phyloP scores from a whole-genome alignment of 2,113 vertebrate genomes.

The Cottus gobio region DNA sequence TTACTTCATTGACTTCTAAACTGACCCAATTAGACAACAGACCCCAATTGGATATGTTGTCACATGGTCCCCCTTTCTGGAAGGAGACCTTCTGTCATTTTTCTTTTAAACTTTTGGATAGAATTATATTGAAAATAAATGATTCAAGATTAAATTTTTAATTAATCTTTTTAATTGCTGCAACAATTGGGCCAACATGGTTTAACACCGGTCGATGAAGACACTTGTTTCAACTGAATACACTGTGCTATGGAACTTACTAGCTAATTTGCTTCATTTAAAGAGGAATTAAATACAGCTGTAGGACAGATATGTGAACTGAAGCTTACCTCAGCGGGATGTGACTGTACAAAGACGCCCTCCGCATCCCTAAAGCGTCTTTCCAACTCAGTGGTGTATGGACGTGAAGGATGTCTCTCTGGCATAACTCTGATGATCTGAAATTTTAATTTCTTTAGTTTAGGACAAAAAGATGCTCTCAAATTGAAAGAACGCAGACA shows the following conservation, averaged over 20 bases:
- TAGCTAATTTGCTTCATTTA: conserved; percentile 13
- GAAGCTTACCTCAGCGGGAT: conserved; percentile 69
- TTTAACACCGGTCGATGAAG: neutral
- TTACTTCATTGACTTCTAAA: too few relatives aligned
- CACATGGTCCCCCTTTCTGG: neutral
- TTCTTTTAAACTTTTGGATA: too few relatives aligned
- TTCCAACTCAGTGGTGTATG: conserved; percentile 81
- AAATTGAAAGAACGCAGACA: neutral
- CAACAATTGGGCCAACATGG: neutral
- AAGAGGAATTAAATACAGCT: neutral
- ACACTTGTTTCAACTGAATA: neutral
- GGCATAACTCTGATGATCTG: conserved; percentile 84
- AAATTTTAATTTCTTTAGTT: conserved; percentile 1
- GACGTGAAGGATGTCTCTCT: conserved; percentile 85
- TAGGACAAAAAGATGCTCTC: neutral
- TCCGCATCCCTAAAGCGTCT: conserved; percentile 75
- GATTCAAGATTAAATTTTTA: too few relatives aligned
- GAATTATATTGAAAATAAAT: neutral
- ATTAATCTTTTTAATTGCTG: neutral
- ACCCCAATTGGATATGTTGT: too few relatives aligned
- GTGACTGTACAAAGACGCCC: conserved; percentile 72
- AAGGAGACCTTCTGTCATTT: too few relatives aligned
- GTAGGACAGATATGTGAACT: neutral
- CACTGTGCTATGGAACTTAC: too few relatives aligned
- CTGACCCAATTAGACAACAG: too few relatives aligned